These are phyloP conservation scores for Melitaea athalia DNA, from an alignment of 2,888 invertebrate genomes.

Conservation along the genomic window DNA sequence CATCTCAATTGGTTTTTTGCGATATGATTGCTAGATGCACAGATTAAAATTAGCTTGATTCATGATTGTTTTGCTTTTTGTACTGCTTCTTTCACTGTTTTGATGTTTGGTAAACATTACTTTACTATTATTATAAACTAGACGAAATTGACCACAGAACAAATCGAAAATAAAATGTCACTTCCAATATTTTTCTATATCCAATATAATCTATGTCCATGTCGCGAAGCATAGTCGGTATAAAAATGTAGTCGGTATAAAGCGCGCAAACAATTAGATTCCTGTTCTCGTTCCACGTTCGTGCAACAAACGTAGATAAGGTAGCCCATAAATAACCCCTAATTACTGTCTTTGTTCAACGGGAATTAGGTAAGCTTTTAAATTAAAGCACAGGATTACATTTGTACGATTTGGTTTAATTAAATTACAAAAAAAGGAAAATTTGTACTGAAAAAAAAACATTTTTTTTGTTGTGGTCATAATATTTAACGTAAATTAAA, in stretches of 20 bases:
- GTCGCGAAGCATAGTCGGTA: slow-evolving; percentile 27
- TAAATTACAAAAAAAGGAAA: slow-evolving; percentile 11
- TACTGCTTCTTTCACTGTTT: no score
- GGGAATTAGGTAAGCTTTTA: slow-evolving; percentile 36
- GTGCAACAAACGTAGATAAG: slow-evolving; percentile 69
- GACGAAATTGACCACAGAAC: no score
- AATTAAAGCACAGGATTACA: slow-evolving; percentile 34
- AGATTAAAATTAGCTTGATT: no score
- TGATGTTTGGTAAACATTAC: no score
- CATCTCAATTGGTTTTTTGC: no score
- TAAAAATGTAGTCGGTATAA: slow-evolving; percentile 34
- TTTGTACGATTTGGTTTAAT: slow-evolving; percentile 32
- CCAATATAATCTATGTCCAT: neutral
- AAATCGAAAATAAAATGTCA: neutral
- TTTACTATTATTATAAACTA: no score
- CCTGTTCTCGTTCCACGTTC: slow-evolving; percentile 42
- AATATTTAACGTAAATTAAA: neutral
- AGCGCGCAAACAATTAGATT: slow-evolving; percentile 41
- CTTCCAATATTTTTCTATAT: neutral
- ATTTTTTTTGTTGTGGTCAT: neutral
- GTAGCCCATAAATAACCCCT: slow-evolving; percentile 72
- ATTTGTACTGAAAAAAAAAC: neutral
- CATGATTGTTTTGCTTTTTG: no score
- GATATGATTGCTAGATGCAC: no score
- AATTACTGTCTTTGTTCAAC: slow-evolving; percentile 67